Percentiles rank a stretch among this genome's conserved stretches.
These are phyloP conservation scores for Melinopterus prodromus DNA, from an alignment of 2,888 invertebrate species.

Conservation along the genomic window DNA sequence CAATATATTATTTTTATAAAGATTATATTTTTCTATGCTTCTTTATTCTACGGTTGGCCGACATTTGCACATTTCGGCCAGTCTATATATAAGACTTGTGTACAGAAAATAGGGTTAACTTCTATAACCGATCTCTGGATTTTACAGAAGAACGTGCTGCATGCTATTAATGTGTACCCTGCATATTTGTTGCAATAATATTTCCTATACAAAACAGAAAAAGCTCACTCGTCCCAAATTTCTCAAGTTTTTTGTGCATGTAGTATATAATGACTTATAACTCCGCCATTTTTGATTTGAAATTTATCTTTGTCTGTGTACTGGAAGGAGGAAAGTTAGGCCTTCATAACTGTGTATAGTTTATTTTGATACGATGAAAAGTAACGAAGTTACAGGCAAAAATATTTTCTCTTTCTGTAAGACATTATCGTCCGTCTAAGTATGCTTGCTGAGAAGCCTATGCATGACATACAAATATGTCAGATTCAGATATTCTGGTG, in stretches of 20 bases:
- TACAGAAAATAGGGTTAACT: background rate
- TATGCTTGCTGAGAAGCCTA: too few relatives aligned
- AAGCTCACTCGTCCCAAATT: background rate
- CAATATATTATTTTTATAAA: constrained; percentile 56
- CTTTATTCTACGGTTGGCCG: constrained; percentile 29
- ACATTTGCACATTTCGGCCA: background rate
- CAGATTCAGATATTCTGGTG: too few relatives aligned
- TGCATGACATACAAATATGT: too few relatives aligned
- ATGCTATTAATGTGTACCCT: background rate
- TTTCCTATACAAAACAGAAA: background rate
- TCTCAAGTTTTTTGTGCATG: background rate
- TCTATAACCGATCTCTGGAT: background rate
- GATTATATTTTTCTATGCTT: constrained; percentile 53
- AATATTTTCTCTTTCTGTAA: too few relatives aligned
- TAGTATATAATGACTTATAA: background rate
- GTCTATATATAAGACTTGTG: background rate
- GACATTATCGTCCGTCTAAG: too few relatives aligned
- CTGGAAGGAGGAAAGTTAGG: too few relatives aligned
- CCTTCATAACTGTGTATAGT: too few relatives aligned
- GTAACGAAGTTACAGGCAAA: too few relatives aligned
- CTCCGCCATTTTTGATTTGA: too few relatives aligned
- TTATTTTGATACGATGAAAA: too few relatives aligned
- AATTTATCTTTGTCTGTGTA: too few relatives aligned
- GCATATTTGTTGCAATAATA: background rate
- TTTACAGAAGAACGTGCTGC: background rate